phyloP scores from a whole-genome alignment of 1,140 invertebrate genomes.

The Pogonus chalceus region DNA sequence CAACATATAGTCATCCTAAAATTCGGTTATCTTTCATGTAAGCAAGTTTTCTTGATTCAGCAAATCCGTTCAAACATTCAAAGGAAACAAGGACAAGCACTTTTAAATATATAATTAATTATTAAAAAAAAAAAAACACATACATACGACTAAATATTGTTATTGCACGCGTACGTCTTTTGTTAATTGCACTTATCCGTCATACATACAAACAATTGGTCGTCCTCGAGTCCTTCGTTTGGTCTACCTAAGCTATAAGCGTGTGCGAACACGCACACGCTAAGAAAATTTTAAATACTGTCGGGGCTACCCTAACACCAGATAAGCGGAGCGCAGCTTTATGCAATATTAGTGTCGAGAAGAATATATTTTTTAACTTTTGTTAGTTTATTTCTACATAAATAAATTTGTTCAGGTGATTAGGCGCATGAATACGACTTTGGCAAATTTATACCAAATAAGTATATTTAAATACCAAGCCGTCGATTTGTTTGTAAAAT shows the following conservation, averaged over 20 bases:
- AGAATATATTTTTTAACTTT: not conserved
- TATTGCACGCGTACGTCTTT: not conserved
- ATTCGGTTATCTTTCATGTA: no score
- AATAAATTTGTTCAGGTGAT: constrained; percentile 5
- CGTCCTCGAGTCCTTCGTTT: constrained; percentile 28
- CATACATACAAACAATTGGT: constrained; percentile 21
- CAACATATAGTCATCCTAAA: no score
- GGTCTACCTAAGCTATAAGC: not conserved
- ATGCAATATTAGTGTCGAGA: not conserved
- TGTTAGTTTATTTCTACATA: constrained; percentile 1
- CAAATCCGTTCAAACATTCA: constrained; percentile 13
- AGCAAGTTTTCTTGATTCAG: constrained; percentile 1
- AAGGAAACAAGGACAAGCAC: constrained; percentile 31
- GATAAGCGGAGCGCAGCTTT: not conserved
- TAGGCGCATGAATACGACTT: not conserved
- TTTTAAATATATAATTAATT: constrained; percentile 27
- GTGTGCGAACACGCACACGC: not conserved
- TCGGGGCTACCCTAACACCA: constrained; percentile 3
- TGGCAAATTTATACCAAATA: no score
- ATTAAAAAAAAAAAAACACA: no score
- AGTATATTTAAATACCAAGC: no score
- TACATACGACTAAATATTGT: not conserved
- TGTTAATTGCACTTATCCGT: constrained; percentile 19
- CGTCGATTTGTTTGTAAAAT: no score
- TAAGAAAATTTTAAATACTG: constrained; percentile 1